phyloP scores from a whole-genome alignment of 2,797 vertebrate species.

The Moxostoma hubbsi region DNA sequence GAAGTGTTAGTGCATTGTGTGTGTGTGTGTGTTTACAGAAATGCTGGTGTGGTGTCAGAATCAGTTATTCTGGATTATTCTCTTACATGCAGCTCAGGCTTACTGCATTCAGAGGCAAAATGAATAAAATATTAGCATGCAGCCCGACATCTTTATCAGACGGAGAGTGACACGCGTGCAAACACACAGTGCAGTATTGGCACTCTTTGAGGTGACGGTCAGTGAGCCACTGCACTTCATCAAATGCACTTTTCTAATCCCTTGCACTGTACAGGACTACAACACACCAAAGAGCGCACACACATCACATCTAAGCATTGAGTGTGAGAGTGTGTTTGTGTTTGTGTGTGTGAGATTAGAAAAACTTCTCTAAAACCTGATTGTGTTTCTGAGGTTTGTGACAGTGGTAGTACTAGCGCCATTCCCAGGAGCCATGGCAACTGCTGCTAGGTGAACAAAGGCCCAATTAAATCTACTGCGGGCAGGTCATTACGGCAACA shows the following conservation, averaged over 20 bases:
- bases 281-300: constrained; percentile 1
- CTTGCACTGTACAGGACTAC: constrained; percentile 19
- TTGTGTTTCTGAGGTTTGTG: constrained; percentile 35
- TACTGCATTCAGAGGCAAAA: constrained; percentile 36
- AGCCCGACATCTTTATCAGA: constrained; percentile 52
- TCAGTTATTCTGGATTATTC: constrained; percentile 39
- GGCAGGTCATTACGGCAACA: constrained; percentile 59
- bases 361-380: constrained; percentile 42
- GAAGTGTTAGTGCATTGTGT: constrained; percentile 5
- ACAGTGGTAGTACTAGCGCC: constrained; percentile 19
- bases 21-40: background rate
- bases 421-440: constrained; percentile 52
- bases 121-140: constrained; percentile 60
- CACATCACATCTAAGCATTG: background rate
- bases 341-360: constrained; percentile 48
- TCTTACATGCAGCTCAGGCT: constrained; percentile 13
- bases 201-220: background rate
- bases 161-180: constrained; percentile 4
- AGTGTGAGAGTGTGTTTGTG: constrained; percentile 53
- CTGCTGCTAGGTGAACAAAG: constrained; percentile 53
- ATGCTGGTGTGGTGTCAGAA: constrained; percentile 23
- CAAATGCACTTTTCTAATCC: constrained; percentile 32
- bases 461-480: constrained; percentile 52
- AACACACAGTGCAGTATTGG: constrained; percentile 5
- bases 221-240: background rate